phyloP scores from a whole-genome alignment of 2,888 invertebrate genomes.

The Lasioglossum marginatum region DNA sequence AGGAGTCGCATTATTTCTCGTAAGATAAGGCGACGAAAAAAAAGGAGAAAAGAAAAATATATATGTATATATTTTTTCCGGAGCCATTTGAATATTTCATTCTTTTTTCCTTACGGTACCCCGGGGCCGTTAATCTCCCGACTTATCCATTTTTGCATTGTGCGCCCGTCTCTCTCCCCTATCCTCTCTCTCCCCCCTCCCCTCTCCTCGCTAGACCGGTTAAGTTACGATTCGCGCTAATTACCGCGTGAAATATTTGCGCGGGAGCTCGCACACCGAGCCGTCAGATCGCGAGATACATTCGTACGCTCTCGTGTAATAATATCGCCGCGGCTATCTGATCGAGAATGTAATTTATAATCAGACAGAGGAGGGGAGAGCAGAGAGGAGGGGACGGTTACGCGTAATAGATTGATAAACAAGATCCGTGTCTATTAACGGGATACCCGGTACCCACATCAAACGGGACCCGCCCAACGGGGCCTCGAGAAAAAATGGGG shows the following conservation, averaged over 20 bases:
- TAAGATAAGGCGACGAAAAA: slow-evolving; percentile 41
- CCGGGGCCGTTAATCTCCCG: slow-evolving; percentile 52
- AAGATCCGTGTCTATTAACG: slow-evolving; percentile 56
- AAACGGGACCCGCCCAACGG: slow-evolving; percentile 38
- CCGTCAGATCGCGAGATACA: slow-evolving; percentile 45
- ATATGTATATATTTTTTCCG: slow-evolving; percentile 38
- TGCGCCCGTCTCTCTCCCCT: slow-evolving; percentile 19
- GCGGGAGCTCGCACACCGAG: slow-evolving; percentile 39
- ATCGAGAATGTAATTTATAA: slow-evolving; percentile 38
- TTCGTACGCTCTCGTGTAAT: slow-evolving; percentile 6
- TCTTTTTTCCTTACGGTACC: slow-evolving; percentile 50
- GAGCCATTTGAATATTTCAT: slow-evolving; percentile 59
- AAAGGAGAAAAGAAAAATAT: slow-evolving; percentile 9
- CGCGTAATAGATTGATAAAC: slow-evolving; percentile 46
- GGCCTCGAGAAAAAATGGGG: not conserved
- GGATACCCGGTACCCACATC: slow-evolving; percentile 21
- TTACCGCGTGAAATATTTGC: slow-evolving; percentile 55
- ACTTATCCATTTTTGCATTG: slow-evolving; percentile 60
- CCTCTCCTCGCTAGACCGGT: slow-evolving; percentile 1
- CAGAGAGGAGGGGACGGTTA: not conserved
- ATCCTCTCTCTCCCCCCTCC: not conserved
- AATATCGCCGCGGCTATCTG: slow-evolving; percentile 36
- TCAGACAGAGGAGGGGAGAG: not conserved
- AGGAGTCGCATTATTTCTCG: slow-evolving; percentile 34
- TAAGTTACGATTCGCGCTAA: slow-evolving; percentile 59